Evolutionary conservation across 2,797 vertebrate species (phyloP).

Genomic region (Melanotaenia nigrans): DNA sequence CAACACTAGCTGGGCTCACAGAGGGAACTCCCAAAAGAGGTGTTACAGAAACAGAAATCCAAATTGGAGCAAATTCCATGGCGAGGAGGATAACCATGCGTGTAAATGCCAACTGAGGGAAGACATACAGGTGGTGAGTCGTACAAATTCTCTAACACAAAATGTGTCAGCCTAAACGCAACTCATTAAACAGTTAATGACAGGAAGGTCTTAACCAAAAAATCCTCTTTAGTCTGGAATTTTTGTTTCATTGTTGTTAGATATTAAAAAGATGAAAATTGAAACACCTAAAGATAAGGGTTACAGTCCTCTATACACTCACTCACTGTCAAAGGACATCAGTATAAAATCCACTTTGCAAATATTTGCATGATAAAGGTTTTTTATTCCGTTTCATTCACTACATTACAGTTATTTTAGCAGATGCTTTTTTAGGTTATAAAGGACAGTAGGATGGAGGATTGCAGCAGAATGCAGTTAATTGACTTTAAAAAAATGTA

Average conservation of each 20-base stretch:
- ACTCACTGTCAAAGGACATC: background rate
- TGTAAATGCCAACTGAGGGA: conserved; percentile 35
- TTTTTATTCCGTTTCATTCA: background rate
- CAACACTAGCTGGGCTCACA: conserved; percentile 50
- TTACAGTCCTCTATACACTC: background rate
- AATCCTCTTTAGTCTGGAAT: background rate
- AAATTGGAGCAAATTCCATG: conserved; percentile 52
- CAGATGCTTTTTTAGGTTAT: too few relatives aligned
- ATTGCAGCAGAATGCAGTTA: background rate
- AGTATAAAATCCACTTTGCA: background rate
- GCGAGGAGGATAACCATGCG: conserved; percentile 40
- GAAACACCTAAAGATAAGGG: background rate
- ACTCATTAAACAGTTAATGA: background rate
- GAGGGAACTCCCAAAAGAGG: conserved; percentile 55
- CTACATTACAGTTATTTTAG: too few relatives aligned
- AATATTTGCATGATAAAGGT: background rate
- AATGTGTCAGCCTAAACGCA: conserved; percentile 1
- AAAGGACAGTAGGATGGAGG: background rate
- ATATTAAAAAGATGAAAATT: background rate
- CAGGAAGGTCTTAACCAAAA: background rate
- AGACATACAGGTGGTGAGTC: conserved; percentile 6
- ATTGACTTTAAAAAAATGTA: background rate
- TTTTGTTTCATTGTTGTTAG: background rate
- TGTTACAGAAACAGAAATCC: conserved; percentile 55
- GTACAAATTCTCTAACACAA: conserved; percentile 6